Evolutionary conservation across 2,888 invertebrate species (phyloP).

Genomic region (Drosophila setosimentum): DNA sequence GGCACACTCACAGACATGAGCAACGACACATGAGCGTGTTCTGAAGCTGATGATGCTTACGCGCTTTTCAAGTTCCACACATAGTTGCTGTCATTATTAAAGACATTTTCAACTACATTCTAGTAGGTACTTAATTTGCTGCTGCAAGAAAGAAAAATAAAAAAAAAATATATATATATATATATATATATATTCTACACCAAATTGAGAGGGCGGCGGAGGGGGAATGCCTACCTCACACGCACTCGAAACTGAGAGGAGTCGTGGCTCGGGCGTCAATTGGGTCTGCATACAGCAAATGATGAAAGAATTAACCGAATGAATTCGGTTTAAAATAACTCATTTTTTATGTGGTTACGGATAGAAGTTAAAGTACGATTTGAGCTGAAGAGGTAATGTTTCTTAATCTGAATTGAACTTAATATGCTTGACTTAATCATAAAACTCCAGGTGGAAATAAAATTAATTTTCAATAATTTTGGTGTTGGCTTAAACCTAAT

Average conservation of each 20-base stretch:
- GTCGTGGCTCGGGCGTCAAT: not conserved
- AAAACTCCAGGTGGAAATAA: not conserved
- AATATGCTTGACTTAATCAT: not conserved
- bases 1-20: slow-evolving; percentile 43
- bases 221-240: slow-evolving; percentile 69
- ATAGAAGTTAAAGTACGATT: not conserved
- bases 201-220: slow-evolving; percentile 1
- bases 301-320: not conserved
- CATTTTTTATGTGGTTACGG: not conserved
- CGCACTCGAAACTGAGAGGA: slow-evolving; percentile 39
- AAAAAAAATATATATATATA: not conserved
- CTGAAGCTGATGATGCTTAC: slow-evolving; percentile 76
- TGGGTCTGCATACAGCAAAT: not conserved
- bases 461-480: not conserved
- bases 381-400: not conserved
- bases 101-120: slow-evolving; percentile 82
- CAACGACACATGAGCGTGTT: slow-evolving; percentile 73
- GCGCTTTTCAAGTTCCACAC: slow-evolving; percentile 81
- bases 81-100: slow-evolving; percentile 81
- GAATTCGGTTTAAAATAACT: not conserved
- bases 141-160: not conserved
- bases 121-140: slow-evolving; percentile 80
- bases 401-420: not conserved
- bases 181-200: not conserved
- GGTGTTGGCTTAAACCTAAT: not conserved